Percentiles rank a stretch among this genome's conserved stretches.
These are phyloP conservation scores for Agrotis exclamationis DNA, from an alignment of 2,888 invertebrate genomes.

Conservation along the genomic window DNA sequence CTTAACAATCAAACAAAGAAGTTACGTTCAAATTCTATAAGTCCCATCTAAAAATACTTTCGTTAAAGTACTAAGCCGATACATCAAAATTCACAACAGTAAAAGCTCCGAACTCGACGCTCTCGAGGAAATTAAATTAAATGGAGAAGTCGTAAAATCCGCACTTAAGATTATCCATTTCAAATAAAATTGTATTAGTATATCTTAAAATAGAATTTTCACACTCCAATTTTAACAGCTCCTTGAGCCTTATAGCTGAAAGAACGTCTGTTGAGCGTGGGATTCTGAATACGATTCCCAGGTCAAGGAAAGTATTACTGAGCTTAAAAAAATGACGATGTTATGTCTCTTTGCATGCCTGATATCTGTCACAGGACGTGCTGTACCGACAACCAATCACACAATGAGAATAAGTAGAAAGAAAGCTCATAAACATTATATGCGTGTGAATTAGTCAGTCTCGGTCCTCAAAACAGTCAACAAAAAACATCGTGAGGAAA, in stretches of 20 bases:
- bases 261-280: background rate
- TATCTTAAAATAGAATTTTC: constrained; percentile 10
- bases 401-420: too few species aligned
- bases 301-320: background rate
- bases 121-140: constrained; percentile 43
- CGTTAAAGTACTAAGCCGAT: background rate
- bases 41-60: background rate
- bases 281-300: background rate
- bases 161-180: constrained; percentile 37
- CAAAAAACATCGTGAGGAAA: too few species aligned
- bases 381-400: too few species aligned
- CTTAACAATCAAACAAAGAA: too few species aligned
- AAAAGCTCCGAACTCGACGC: constrained; percentile 14
- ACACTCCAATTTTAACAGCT: constrained; percentile 3
- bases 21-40: too few species aligned
- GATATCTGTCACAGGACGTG: too few species aligned
- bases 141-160: constrained; percentile 40
- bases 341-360: too few species aligned
- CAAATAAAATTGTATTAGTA: constrained; percentile 36
- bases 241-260: background rate
- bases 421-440: too few species aligned
- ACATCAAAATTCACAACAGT: constrained; percentile 26
- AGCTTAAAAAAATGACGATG: background rate
- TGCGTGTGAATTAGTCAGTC: too few species aligned
- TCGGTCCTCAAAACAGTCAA: too few species aligned